phyloP scores from a whole-genome alignment of 1,140 invertebrate genomes.

The Elysia chlorotica region DNA sequence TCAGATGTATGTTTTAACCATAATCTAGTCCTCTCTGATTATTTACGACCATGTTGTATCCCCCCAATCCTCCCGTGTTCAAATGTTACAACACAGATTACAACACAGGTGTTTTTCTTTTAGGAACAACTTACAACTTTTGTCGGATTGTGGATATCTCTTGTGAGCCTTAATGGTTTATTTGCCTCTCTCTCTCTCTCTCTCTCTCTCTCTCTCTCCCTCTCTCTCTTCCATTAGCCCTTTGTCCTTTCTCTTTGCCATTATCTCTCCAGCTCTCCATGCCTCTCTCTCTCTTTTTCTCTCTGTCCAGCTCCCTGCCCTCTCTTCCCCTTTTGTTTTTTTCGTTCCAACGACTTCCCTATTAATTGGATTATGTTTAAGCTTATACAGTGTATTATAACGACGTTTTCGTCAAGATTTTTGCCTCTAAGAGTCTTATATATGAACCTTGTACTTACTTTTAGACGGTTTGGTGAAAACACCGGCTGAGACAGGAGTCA shows the following conservation, averaged over 20 bases:
- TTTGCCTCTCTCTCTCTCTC: not conserved
- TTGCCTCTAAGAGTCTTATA: not conserved
- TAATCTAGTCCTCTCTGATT: no score
- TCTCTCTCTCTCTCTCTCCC: not conserved
- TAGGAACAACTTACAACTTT: not conserved
- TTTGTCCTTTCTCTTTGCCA: not conserved
- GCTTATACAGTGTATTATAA: not conserved
- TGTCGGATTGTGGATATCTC: not conserved
- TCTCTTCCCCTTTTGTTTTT: not conserved
- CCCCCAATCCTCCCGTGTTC: no score
- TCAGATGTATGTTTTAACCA: no score
- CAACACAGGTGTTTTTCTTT: not conserved
- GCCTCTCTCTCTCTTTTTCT: slow-evolving; percentile 3
- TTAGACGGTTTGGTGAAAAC: no score
- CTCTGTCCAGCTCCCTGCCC: not conserved
- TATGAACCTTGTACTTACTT: not conserved
- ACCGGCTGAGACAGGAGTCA: no score
- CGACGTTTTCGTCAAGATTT: not conserved
- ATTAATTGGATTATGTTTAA: slow-evolving; percentile 1
- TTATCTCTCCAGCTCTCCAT: not conserved
- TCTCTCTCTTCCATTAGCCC: not conserved
- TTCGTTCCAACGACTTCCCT: not conserved
- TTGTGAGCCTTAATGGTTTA: not conserved
- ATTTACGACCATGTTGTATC: no score
- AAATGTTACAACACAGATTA: no score